Base-by-base conservation (phyloP, 2,888 invertebrate genomes). In the Ormyrus rosae region DNA sequence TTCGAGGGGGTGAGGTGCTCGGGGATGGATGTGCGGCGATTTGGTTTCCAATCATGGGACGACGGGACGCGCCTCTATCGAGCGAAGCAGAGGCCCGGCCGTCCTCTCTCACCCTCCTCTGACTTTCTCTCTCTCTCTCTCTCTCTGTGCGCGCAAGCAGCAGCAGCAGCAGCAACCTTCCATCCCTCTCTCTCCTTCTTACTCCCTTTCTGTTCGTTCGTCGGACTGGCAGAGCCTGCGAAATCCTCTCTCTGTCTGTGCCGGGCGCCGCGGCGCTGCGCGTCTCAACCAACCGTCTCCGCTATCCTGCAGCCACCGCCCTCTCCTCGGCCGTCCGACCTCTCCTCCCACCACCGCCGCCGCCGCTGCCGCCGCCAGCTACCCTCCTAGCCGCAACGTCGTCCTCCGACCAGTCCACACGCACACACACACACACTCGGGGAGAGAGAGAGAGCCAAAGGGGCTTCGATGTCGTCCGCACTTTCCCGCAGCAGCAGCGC, bases 11-110 rank as follows among this genome's bases (percentile, higher is more conserved):
- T 19, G 55, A 60, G 67, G 2, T 8, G 55, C 51, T 51, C 45
- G 55, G 69, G 89, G 89, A 88, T 89, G 90, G 89, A 90, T 90
- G 90, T 90, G 90, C 90, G 90, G 90, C 90, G 90, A 90, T 90
- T 90, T 90, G 90, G 90, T 90, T 90, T 90, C 90, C 90, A 90
- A 90, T 90, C 90, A 90, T 90, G 90, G 89, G 89, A 90, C 90
- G 90, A 88, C 89, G 90, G 88, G 90, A 89, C 89, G 89, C 90
- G 90, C 90, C 90, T 90, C 90, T 90, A 90, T 90, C 90, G 90
- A 90, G 90, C 90, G 90, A 88, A 9, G 11, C 13, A 77, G 63
- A 67, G 79, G 56, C 79, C 78, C 61, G 69, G 65, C 64, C 48
- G 87, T 87, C 87, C 88, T 89, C 87, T 84, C 86, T 86, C 85